These are phyloP conservation scores for Orestias chungarensis DNA, from an alignment of 2,797 vertebrate species.

Conservation along the genomic window DNA sequence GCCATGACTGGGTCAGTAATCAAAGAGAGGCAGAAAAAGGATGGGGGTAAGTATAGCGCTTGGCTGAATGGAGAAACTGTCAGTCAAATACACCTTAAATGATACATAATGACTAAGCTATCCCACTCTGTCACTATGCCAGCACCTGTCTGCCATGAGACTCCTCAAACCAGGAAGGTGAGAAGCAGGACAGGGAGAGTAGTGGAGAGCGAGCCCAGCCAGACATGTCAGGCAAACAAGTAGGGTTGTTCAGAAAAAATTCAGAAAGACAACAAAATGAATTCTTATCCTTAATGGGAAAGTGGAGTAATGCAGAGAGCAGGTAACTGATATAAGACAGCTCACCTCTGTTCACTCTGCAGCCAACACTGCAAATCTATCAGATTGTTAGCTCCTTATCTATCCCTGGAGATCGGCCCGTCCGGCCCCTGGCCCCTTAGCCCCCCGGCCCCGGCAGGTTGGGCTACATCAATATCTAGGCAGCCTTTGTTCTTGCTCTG, in stretches of 20 bases:
- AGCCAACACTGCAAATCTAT: constrained; percentile 84
- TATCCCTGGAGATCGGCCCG: constrained; percentile 85
- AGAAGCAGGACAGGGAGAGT: constrained; percentile 60
- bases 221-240: constrained; percentile 33
- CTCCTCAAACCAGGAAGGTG: constrained; percentile 52
- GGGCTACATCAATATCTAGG: constrained; percentile 83
- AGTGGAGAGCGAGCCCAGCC: constrained; percentile 53
- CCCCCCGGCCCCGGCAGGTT: constrained; percentile 75
- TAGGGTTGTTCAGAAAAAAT: constrained; percentile 24
- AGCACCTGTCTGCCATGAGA: constrained; percentile 84
- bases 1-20: constrained; percentile 85
- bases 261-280: constrained; percentile 10
- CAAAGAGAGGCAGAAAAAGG: constrained; percentile 72
- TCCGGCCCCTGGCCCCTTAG: constrained; percentile 77
- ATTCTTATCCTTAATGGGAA: constrained; percentile 43
- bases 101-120: constrained; percentile 79
- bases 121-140: constrained; percentile 80
- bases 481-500: constrained; percentile 78
- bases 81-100: constrained; percentile 83
- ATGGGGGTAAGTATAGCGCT: constrained; percentile 61
- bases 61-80: constrained; percentile 71
- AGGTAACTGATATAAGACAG: constrained; percentile 32
- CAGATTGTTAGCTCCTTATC: constrained; percentile 88
- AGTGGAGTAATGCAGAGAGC: constrained; percentile 20
- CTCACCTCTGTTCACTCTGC: constrained; percentile 51